These are phyloP conservation scores for Prietella phreatophila DNA, from an alignment of 2,113 vertebrate species.

Conservation along the genomic window DNA sequence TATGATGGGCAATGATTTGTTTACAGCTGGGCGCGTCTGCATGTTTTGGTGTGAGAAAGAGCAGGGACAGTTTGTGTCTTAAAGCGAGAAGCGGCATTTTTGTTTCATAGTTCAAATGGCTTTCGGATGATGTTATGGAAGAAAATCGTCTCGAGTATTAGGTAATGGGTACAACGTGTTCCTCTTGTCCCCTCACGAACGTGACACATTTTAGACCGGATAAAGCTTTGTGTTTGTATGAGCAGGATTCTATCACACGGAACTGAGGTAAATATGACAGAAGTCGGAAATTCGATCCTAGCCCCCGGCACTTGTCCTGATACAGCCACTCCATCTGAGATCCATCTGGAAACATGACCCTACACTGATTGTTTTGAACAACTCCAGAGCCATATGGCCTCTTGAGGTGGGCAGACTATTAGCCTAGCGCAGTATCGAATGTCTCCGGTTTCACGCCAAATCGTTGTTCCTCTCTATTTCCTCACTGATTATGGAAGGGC, in stretches of 20 bases:
- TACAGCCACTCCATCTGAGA: conserved; percentile 48
- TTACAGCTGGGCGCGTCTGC: neutral
- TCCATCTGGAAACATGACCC: conserved; percentile 65
- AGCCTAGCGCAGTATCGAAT: conserved; percentile 62
- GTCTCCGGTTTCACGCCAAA: conserved; percentile 43
- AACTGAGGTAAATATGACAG: conserved; percentile 47
- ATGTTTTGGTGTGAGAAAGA: neutral
- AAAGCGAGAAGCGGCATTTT: neutral
- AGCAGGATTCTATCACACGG: conserved; percentile 44
- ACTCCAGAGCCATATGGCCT: conserved; percentile 63
- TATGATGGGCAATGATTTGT: neutral
- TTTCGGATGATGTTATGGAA: conserved; percentile 9
- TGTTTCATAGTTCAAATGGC: neutral
- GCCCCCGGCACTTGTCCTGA: conserved; percentile 46
- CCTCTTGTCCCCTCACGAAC: conserved; percentile 36
- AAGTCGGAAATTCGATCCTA: conserved; percentile 48
- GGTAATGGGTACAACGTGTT: conserved; percentile 37
- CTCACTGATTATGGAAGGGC: neutral
- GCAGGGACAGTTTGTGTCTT: neutral
- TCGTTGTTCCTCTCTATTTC: conserved; percentile 44
- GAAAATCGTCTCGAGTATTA: conserved; percentile 18
- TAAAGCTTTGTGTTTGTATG: conserved; percentile 51
- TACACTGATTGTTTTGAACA: conserved; percentile 63
- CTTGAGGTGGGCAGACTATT: conserved; percentile 49
- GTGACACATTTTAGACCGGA: conserved; percentile 38